phyloP scores from a whole-genome alignment of 1,140 invertebrate genomes.

The Sycophila sp. region DNA sequence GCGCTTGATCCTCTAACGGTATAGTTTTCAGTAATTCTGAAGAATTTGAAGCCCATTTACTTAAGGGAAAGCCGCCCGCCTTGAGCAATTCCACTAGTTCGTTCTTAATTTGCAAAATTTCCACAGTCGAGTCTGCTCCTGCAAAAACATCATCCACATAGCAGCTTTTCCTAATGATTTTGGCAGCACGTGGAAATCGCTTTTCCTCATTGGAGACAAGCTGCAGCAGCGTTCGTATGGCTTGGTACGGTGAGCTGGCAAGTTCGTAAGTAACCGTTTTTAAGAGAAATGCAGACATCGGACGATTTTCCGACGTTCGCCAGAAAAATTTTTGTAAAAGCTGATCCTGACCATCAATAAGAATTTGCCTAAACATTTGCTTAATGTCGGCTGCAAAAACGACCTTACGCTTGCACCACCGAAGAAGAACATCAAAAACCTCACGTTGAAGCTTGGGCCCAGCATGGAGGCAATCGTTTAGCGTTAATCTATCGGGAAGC shows the following conservation, averaged over 20 bases:
- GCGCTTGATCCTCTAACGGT: background rate
- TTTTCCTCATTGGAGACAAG: background rate
- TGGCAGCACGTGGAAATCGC: background rate
- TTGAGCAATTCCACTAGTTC: too few relatives aligned
- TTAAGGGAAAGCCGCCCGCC: too few relatives aligned
- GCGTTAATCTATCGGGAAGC: background rate
- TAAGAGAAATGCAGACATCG: background rate
- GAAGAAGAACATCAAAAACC: background rate
- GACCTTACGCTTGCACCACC: background rate
- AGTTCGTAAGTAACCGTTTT: background rate
- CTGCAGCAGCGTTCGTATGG: background rate
- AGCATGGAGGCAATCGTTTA: background rate
- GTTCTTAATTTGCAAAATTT: too few relatives aligned
- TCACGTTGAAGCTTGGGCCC: background rate
- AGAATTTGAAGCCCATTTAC: conserved; percentile 17
- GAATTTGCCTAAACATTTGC: background rate
- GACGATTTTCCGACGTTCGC: background rate
- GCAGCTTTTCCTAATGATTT: background rate
- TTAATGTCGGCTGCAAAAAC: too few relatives aligned
- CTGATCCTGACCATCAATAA: background rate
- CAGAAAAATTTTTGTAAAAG: background rate
- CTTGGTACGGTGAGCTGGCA: background rate
- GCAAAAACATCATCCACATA: background rate
- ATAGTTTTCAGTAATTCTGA: background rate
- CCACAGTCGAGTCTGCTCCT: background rate